Evolutionary conservation across 1,140 invertebrate species (phyloP).

Genomic region (Sinella curviseta): DNA sequence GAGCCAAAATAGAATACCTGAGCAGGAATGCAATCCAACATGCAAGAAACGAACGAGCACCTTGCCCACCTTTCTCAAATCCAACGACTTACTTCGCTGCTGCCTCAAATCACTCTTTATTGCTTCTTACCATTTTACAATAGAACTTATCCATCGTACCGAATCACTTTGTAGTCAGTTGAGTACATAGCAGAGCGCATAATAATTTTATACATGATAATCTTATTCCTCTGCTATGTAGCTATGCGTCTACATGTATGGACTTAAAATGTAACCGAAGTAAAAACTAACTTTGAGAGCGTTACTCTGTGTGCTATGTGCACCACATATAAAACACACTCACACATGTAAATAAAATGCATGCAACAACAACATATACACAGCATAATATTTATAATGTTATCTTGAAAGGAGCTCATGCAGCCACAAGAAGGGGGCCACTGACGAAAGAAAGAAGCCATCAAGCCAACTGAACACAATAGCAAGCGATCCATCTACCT

Average conservation of each 20-base stretch:
- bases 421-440: conserved; percentile 19
- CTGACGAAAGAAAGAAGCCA: conserved; percentile 15
- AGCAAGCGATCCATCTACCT: neutral
- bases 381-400: neutral
- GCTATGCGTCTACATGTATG: neutral
- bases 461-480: neutral
- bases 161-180: neutral
- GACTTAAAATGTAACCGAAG: neutral
- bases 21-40: too few relatives aligned
- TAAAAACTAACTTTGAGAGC: neutral
- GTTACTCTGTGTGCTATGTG: neutral
- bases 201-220: neutral
- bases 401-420: conserved; percentile 14
- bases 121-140: too few relatives aligned
- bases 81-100: conserved; percentile 14
- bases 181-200: neutral
- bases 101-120: conserved; percentile 6
- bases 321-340: too few relatives aligned
- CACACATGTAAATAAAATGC: neutral
- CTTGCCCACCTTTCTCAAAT: conserved; percentile 10
- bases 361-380: neutral
- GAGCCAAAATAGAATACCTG: neutral
- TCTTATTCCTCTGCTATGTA: too few relatives aligned
- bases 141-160: neutral
- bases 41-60: neutral